Base-by-base conservation (phyloP, 2,113 vertebrate genomes). In the Felis chaus region DNA sequence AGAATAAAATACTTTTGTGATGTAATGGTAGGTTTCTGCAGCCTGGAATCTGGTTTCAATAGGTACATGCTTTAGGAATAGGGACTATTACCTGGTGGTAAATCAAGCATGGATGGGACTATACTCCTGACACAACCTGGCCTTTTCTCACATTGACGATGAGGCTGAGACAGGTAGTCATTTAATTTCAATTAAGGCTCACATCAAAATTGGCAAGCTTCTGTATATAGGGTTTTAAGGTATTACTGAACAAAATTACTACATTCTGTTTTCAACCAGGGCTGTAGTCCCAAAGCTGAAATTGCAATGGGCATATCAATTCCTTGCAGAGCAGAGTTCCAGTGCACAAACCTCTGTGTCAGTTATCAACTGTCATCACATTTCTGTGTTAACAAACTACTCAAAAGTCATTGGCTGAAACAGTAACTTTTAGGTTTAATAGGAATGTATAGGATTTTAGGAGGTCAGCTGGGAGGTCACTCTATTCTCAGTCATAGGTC, bases 211-310 rank as follows among this genome's bases (percentile, higher is more conserved):
- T 82, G 23, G 3, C 71, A 81, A 81, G 12, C 8, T 78, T 85
- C 18, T 94, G 6, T 90, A 48, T 25, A 21, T 0, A 69, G 2
- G 13, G 50, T 89, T 85, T 93, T 63, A 83, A 92, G 29, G 1
- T 87, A 89, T 68, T 73, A 78, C 45, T 89, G 33, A 80, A 33
- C 50, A 45, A 94, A 97, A 96, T 87, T 18, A 86, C 23, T 95
- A 15, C 14, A 76, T 80, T 91, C 31, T 53, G 2, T 83, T 81
- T 96, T 80, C 29, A 73, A 31, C 16, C 39, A 88, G 33, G 66
- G 5, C 19, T 78, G 23, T 39, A 73, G 45, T 95, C 6, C 8
- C 13, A 89, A 71, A 94, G 36, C 4, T 68, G 93, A 81, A 94
- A 71, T 50, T 87, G 2, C n/a, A 91, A 4, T 39, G 6, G 27